Conservation (phyloP, 1,140 invertebrate genomes). For the Drosophila cardini region DNA sequence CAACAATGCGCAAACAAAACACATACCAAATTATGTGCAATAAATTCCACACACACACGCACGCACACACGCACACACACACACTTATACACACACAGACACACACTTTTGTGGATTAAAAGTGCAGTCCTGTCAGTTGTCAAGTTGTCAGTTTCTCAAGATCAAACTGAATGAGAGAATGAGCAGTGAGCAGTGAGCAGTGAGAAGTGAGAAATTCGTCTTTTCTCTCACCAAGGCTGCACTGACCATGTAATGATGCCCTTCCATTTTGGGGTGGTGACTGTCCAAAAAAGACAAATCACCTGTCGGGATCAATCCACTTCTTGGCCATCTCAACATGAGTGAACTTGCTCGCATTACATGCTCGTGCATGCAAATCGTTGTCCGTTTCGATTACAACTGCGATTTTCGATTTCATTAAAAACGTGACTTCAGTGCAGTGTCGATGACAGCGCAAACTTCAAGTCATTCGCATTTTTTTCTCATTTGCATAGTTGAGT, state of each 20-base stretch:
- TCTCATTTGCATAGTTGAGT: slow-evolving; percentile 71
- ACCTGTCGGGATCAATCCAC: slow-evolving; percentile 56
- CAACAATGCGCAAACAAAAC: slow-evolving; percentile 81
- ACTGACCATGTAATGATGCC: slow-evolving; percentile 38
- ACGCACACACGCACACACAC: no score
- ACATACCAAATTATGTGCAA: slow-evolving; percentile 76
- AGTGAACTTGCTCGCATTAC: slow-evolving; percentile 46
- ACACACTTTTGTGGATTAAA: slow-evolving; percentile 42
- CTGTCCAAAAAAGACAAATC: slow-evolving; percentile 62
- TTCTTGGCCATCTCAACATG: neutral
- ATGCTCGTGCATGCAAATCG: slow-evolving; percentile 62
- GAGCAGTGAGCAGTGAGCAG: neutral
- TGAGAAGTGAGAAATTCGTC: neutral
- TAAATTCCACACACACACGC: slow-evolving; percentile 60
- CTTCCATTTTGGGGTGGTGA: slow-evolving; percentile 57
- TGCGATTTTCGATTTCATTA: slow-evolving; percentile 75
- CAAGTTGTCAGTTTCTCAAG: slow-evolving; percentile 19
- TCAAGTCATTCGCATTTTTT: slow-evolving; percentile 18
- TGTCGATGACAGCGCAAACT: slow-evolving; percentile 21
- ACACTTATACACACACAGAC: neutral
- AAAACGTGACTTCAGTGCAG: slow-evolving; percentile 66
- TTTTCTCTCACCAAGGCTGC: slow-evolving; percentile 20
- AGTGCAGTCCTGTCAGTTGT: slow-evolving; percentile 61
- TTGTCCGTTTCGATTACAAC: slow-evolving; percentile 57
- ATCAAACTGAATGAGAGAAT: neutral